Evolutionary conservation across 2,113 vertebrate genomes (phyloP), one percentile per base, ranked within the genome.

Genomic region (Phoxinus phoxinus): DNA sequence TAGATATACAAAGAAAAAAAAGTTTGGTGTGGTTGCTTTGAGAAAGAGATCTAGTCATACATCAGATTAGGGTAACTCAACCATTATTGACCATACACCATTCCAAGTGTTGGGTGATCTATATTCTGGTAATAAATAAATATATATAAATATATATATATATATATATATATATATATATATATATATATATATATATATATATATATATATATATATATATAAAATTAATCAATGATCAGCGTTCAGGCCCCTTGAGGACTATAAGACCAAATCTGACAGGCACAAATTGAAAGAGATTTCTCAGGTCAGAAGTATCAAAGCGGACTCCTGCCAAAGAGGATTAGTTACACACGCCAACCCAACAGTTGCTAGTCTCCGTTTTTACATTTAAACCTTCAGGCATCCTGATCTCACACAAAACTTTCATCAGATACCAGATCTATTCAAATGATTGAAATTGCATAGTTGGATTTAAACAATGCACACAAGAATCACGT

Each of bases 261-360:
- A 51, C 7, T 4, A 30, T 7, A 79, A 3, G 6, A 79, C 15
- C 44, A 61, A 17, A 63, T 35, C 58, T 63, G 23, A 63, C 77
- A 27, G 7, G 5, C 8, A 23, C 77, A 44, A 10, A 75, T 75
- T 51, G 17, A 0, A 37, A 46, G 23, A 73, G 21, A 44, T 76
- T 76, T 76, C 30, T 69, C 27, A 48, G 41, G 25, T 30, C 61
- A 81, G 41, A 32, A 32, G 74, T 51, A 76, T 67, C 59, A 81
- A 81, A 81, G 15, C 2, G 2, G 2, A 51, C 61, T 67, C 61
- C 67, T 51, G 19, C 27, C 25, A 69, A 81, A 32, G n/a, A 19
- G 1, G 41, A 51, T 81, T 81, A 69, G 63, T 23, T 69, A 51
- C 61, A 48, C 23, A 41, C 41, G 37, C 41, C 41, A 48, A 65